These are phyloP conservation scores for Menidia beryllina DNA, from an alignment of 2,113 vertebrate species.

Conservation along the genomic window DNA sequence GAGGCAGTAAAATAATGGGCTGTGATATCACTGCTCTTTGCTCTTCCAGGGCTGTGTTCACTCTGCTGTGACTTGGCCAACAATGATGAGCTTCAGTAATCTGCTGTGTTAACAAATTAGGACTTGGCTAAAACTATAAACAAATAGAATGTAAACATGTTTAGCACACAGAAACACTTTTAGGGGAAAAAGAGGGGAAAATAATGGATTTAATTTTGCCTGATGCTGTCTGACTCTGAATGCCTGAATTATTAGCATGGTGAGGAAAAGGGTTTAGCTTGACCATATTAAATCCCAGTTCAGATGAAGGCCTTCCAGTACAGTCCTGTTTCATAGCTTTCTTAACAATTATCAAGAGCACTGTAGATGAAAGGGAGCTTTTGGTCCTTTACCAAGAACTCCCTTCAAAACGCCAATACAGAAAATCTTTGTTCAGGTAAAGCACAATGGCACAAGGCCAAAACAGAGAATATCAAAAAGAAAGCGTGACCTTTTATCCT, in stretches of 20 bases:
- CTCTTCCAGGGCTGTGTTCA: constrained; percentile 27
- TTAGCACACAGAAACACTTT: constrained; percentile 25
- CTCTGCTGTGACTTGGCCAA: constrained; percentile 56
- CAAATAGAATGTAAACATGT: constrained; percentile 57
- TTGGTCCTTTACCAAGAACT: constrained; percentile 47
- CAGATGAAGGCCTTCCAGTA: constrained; percentile 54
- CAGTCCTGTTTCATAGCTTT: constrained; percentile 65
- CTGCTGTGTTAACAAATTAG: constrained; percentile 72
- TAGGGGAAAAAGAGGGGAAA: constrained; percentile 9
- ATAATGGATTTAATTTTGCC: constrained; percentile 65
- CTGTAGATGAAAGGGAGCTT: constrained; percentile 68
- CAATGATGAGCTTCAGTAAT: constrained; percentile 52
- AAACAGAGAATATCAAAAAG: constrained; percentile 40
- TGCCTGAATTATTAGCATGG: constrained; percentile 63
- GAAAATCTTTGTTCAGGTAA: too few species aligned
- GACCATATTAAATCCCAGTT: constrained; percentile 67
- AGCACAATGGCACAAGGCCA: constrained; percentile 40
- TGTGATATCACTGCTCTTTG: constrained; percentile 23
- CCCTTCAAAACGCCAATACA: constrained; percentile 60
- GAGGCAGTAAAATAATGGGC: constrained; percentile 9
- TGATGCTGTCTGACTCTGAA: constrained; percentile 63
- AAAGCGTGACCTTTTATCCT: constrained; percentile 19
- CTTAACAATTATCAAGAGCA: constrained; percentile 65
- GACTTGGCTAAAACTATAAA: constrained; percentile 46
- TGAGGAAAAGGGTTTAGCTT: constrained; percentile 69